Evolutionary conservation across 2,797 vertebrate species (phyloP), one percentile per base, ranked within the genome.

Genomic region (Ctenochaetus hawaiiensis): DNA sequence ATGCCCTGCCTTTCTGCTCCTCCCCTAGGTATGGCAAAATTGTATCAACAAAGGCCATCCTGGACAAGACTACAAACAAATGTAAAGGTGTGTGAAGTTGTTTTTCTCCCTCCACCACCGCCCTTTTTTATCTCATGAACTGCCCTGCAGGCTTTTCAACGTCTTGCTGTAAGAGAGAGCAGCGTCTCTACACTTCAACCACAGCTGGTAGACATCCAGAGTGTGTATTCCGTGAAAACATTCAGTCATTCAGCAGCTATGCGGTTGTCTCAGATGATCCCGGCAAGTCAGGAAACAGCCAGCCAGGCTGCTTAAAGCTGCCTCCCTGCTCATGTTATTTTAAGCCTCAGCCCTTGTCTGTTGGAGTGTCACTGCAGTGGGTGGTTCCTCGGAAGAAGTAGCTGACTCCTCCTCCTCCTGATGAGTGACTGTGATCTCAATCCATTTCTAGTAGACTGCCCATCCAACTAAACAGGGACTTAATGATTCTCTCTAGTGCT

Each of bases 61-160:
- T 99, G 96, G 98, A 99, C 94, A 99, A 99, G 92, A 96, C 98
- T 56, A 99, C 98, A 82, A 99, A 99, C 95, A 99, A 98, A 95
- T 99, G 98, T 91, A 99, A 99, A 99, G 98, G 98, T 99, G 95
- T 73, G 94, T 93, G 75, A 79, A 4, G 34, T 56, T 70, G 41
- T 43, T 63, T 65, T 26, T 75, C 22, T 72, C 5, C 66, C 64
- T 61, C 20, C 52, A 52, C 0, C 59, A 23, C 14, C 16, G 4
- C 67, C 66, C 44, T 75, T 16, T 56, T 78, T 58, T 60, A 11
- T 65, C 10, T 56, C 0, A 22, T 6, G 4, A 20, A 44, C 34
- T 22, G 16, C n/a, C 26, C 13, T 34, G 14, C 22, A 63, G 53
- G 12, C 34, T 53, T 65, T 62, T 56, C 5, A 61, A 20, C 56